Evolutionary conservation across 2,113 vertebrate species (phyloP).

Genomic region (Gobio gobio): DNA sequence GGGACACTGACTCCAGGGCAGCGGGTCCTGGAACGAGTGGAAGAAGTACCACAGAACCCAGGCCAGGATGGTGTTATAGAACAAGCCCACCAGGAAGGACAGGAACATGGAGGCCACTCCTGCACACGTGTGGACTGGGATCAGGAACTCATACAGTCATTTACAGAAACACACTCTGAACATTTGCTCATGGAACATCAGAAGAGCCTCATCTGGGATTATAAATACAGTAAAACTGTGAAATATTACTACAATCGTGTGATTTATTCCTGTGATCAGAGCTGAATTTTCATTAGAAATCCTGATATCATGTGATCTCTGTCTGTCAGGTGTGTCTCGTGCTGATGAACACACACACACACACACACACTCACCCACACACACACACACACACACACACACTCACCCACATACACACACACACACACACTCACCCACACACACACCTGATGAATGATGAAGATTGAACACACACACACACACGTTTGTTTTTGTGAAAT

Average conservation of each 20-base stretch:
- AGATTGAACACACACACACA: no score
- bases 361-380: conserved; percentile 72
- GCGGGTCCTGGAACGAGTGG: conserved; percentile 87
- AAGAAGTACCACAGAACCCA: conserved; percentile 91
- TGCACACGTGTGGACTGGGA: conserved; percentile 50
- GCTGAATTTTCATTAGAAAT: no score
- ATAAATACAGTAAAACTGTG: no score
- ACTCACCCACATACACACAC: no score
- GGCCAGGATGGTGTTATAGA: conserved; percentile 87
- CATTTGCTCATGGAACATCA: neutral
- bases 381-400: conserved; percentile 75
- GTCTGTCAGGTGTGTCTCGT: no score
- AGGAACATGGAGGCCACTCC: conserved; percentile 83
- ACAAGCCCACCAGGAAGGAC: conserved; percentile 83
- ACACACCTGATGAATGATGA: no score
- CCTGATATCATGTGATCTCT: no score
- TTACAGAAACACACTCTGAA: neutral
- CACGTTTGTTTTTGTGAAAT: no score
- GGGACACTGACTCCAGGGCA: conserved; percentile 85
- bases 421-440: conserved; percentile 72
- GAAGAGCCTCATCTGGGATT: no score
- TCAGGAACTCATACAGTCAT: neutral
- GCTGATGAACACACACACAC: no score
- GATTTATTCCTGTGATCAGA: no score
- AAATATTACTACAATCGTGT: no score